A percentile compares a stretch with the other conserved stretches of the same genome.
phyloP scores from a whole-genome alignment of 2,888 invertebrate species.

The Zeuzera pyrina region DNA sequence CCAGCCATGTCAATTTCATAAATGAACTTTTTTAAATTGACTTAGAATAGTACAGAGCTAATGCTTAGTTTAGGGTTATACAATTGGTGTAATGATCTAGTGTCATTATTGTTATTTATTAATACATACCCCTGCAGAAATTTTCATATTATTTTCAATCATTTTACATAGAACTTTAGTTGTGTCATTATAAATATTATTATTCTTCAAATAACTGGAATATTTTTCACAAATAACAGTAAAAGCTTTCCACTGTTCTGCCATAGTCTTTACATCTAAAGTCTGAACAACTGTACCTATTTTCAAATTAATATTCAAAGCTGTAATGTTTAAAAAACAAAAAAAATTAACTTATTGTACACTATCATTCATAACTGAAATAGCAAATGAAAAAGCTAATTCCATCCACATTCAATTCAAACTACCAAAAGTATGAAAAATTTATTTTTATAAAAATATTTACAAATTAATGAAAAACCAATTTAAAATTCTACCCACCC shows the following conservation, averaged over 20 bases:
- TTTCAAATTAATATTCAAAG: conserved; percentile 52
- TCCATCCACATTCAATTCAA: too few species aligned
- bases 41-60: too few species aligned
- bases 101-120: too few species aligned
- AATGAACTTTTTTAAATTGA: too few species aligned
- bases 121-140: conserved; percentile 13
- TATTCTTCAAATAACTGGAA: conserved; percentile 34
- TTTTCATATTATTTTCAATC: conserved; percentile 35
- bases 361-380: background rate
- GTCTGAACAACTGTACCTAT: conserved; percentile 60
- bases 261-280: conserved; percentile 68
- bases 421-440: too few species aligned
- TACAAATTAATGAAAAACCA: too few species aligned
- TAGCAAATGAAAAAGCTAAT: background rate
- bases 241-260: conserved; percentile 71
- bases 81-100: too few species aligned
- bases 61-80: too few species aligned
- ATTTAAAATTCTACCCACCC: conserved; percentile 31
- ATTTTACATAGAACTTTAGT: conserved; percentile 33
- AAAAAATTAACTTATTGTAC: background rate
- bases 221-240: conserved; percentile 60
- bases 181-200: conserved; percentile 34
- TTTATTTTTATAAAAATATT: too few species aligned
- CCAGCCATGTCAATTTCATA: too few species aligned
- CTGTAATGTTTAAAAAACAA: conserved; percentile 30